Evolutionary conservation across 2,888 invertebrate species (phyloP).

Genomic region (Phanerotoma sp.): DNA sequence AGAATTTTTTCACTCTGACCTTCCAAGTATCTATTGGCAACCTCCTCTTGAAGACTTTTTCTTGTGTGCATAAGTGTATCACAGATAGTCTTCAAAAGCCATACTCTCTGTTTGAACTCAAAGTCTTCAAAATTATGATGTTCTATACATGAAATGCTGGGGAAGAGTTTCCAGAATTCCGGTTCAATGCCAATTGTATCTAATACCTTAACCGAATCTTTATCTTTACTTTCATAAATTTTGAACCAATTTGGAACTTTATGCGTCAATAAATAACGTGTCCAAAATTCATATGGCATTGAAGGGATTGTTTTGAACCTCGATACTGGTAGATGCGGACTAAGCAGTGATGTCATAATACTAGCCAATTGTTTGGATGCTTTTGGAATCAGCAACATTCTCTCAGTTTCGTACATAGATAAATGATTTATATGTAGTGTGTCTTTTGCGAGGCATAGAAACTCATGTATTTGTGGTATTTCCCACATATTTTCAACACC

Average conservation of each 20-base stretch:
- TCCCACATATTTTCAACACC: conserved; percentile 63
- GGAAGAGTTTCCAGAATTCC: conserved; percentile 61
- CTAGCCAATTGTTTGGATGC: conserved; percentile 60
- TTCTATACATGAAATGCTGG: conserved; percentile 58
- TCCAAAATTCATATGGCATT: conserved; percentile 65
- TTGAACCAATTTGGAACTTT: conserved; percentile 61
- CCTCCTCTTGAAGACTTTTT: conserved; percentile 60
- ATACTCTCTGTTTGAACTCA: conserved; percentile 59
- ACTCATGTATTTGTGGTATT: conserved; percentile 63
- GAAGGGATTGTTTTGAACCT: conserved; percentile 58
- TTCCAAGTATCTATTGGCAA: conserved; percentile 57
- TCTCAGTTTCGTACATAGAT: conserved; percentile 63
- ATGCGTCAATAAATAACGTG: conserved; percentile 55
- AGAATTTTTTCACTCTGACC: conserved; percentile 58
- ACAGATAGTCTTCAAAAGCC: conserved; percentile 63
- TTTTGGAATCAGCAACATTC: conserved; percentile 62
- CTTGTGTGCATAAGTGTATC: conserved; percentile 59
- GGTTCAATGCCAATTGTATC: conserved; percentile 61
- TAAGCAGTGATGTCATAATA: conserved; percentile 61
- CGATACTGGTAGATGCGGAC: conserved; percentile 49
- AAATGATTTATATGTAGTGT: conserved; percentile 60
- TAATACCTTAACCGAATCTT: conserved; percentile 54
- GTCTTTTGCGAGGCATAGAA: conserved; percentile 60
- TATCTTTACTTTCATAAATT: conserved; percentile 54
- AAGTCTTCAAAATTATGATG: conserved; percentile 60